Conservation (phyloP, 2,888 invertebrate species). For the Cecidostiba fungosa region DNA sequence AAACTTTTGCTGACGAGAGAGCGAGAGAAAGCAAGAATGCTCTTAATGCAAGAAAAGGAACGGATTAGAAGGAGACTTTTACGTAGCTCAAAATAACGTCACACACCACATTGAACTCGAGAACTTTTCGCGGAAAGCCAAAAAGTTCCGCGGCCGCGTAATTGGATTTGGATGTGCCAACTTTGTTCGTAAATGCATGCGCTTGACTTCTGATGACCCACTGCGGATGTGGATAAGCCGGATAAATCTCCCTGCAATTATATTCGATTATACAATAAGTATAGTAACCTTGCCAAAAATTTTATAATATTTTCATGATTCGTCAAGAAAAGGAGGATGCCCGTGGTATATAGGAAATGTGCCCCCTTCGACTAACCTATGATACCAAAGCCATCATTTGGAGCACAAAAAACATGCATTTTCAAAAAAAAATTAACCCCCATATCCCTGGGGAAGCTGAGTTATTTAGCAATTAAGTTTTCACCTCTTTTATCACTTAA, state of each 20-base stretch:
- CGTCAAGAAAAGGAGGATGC: too few species aligned
- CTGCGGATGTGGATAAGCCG: not conserved
- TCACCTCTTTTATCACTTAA: too few species aligned
- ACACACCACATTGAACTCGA: conserved; percentile 6
- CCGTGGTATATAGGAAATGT: too few species aligned
- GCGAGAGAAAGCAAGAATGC: not conserved
- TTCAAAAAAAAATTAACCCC: too few species aligned
- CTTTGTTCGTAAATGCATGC: too few species aligned
- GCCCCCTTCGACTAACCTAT: too few species aligned
- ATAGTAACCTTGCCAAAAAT: too few species aligned
- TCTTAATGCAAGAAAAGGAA: not conserved
- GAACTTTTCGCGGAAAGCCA: not conserved
- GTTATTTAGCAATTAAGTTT: too few species aligned
- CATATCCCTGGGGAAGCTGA: too few species aligned
- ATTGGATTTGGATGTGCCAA: not conserved
- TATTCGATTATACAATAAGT: not conserved
- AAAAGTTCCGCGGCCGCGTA: not conserved
- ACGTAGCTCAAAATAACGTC: conserved; percentile 4
- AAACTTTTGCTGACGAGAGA: not conserved
- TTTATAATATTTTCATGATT: too few species aligned
- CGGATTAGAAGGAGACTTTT: conserved; percentile 3
- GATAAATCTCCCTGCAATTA: not conserved
- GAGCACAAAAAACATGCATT: too few species aligned
- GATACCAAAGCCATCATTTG: too few species aligned
- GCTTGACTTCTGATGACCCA: not conserved